These are phyloP conservation scores for Coregonus clupeaformis DNA, from an alignment of 2,113 vertebrate genomes.

Conservation along the genomic window DNA sequence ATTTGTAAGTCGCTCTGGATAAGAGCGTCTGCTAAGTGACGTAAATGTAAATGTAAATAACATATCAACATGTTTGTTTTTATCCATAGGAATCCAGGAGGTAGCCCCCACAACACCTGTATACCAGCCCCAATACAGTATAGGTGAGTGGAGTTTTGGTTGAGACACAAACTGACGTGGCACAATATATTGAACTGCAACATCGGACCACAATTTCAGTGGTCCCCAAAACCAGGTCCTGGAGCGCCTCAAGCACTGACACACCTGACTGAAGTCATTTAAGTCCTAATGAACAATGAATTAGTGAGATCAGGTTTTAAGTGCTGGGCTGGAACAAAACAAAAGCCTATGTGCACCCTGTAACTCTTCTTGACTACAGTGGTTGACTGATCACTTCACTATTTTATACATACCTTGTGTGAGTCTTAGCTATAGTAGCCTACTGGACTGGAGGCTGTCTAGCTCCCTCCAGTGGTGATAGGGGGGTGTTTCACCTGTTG, in stretches of 20 bases:
- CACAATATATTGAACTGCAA: not conserved
- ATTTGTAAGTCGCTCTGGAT: too few species aligned
- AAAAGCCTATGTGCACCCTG: too few species aligned
- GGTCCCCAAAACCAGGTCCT: not conserved
- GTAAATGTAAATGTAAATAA: too few species aligned
- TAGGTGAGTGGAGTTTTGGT: conserved; percentile 56
- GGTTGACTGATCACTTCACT: too few species aligned
- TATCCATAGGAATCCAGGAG: conserved; percentile 71
- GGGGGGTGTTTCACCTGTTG: conserved; percentile 56
- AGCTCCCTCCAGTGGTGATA: conserved; percentile 57
- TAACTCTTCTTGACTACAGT: too few species aligned
- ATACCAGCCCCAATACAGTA: conserved; percentile 76
- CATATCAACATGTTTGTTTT: conserved; percentile 15
- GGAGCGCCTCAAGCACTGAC: too few species aligned
- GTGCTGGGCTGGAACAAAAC: not conserved
- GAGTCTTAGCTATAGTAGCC: too few species aligned
- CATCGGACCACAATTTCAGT: not conserved
- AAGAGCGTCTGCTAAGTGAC: too few species aligned
- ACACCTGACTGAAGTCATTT: too few species aligned
- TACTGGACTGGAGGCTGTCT: conserved; percentile 19
- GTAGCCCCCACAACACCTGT: conserved; percentile 67
- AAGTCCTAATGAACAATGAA: too few species aligned
- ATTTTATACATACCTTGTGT: too few species aligned
- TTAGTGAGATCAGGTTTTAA: not conserved
- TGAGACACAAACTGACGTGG: not conserved